Base-by-base conservation (phyloP, 2,888 invertebrate species). In the Polyploca ridens region DNA sequence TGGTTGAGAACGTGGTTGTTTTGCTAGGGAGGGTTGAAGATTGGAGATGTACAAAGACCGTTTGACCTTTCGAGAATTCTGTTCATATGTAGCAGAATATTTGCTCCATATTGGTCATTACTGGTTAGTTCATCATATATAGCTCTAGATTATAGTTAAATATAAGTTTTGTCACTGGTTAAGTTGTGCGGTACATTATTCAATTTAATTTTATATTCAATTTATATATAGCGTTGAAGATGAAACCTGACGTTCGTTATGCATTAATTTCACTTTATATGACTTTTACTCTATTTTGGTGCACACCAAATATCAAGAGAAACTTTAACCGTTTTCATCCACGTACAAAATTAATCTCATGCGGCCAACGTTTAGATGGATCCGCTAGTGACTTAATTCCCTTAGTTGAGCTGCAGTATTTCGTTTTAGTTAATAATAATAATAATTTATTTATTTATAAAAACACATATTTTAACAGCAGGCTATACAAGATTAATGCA, bases 281-380 rank as follows among this genome's bases (percentile, higher is more conserved):
- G 16, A 49, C 49, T 49, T 49, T 49, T 49, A 49, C 46, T 46
- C 14, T 2, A 49, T n/a, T 6, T 49, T 38, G 7, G 7, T 5
- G 49, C 14, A 49, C 4, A 3, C 16, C 8, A 16, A n/a, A 49
- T 49, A 16, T 16, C 16, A 49, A 5, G 16, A 4, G n/a, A 49
- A 49, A 49, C 49, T 49, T 49, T 49, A 49, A 5, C 49, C 49
- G 49, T 49, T 49, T 16, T 49, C 49, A 16, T 16, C 49, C 16
- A 49, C 49, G 49, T 49, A 49, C 49, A 49, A 49, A 49, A 49
- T 16, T 49, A 49, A 16, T 16, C 49, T 49, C 7, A 49, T 49
- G 33, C 46, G 46, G 33, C 44, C 33, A 14, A 33, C 62, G 7
- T 35, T 46, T 58, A 44, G 38, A 16, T 41, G 16, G 19, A 46